These are phyloP conservation scores for Crotalus helleri DNA, from an alignment of 2,113 vertebrate genomes.

Conservation along the genomic window DNA sequence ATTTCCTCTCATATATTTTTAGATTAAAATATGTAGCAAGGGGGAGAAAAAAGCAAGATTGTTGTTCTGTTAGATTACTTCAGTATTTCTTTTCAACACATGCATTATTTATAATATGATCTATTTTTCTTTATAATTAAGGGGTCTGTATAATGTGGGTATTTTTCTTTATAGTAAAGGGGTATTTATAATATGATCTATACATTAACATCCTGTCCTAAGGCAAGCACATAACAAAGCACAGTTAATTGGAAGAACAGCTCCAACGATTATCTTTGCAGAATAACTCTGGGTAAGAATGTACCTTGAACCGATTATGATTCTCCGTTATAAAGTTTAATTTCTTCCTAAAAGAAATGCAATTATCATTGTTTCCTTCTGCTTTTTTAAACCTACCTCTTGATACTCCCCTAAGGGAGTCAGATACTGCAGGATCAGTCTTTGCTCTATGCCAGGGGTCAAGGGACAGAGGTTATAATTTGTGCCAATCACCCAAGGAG, in stretches of 20 bases:
- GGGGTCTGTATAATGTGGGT: not conserved
- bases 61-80: not conserved
- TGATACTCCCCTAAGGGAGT: slow-evolving; percentile 97
- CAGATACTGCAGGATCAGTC: slow-evolving; percentile 95
- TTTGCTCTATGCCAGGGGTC: slow-evolving; percentile 93
- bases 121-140: not conserved
- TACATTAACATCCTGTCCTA: not conserved
- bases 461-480: slow-evolving; percentile 94
- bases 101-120: not conserved
- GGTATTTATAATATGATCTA: not conserved
- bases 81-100: not conserved
- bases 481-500: slow-evolving; percentile 97
- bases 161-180: not conserved
- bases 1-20: not conserved
- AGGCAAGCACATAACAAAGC: not conserved
- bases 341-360: not conserved
- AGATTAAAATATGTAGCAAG: not conserved
- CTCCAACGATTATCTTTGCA: not conserved
- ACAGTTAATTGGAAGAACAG: not conserved
- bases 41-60: not conserved
- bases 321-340: not conserved
- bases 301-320: not conserved
- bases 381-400: slow-evolving; percentile 78
- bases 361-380: slow-evolving; percentile 11
- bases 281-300: not conserved